Base-by-base conservation (phyloP, 2,113 vertebrate genomes). In the Pomatorhinus ruficollis region DNA sequence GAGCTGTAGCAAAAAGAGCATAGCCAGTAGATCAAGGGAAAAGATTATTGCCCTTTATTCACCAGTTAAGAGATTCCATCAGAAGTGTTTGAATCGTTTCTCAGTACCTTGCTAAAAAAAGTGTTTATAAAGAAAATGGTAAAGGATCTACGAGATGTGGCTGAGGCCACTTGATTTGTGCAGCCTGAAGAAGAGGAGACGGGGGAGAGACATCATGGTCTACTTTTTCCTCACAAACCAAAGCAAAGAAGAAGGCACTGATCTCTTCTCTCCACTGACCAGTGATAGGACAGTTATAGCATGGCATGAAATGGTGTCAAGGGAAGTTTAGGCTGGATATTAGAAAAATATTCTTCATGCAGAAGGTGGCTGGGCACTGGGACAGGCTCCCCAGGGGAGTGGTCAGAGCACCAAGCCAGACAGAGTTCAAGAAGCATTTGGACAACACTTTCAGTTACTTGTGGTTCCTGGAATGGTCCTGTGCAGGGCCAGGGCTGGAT, bases 111-210 rank as follows among this genome's bases (percentile, higher is more conserved):
- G 6, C 13, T 81, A 52, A 8, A 56, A 80, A 18, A 57, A 63
- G 8, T 25, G 3, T 78, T 81, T 70, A 42, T 65, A 90, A 54
- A 54, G n/a, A 59, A 60, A 47, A 54, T 54, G 11, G n/a, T 9
- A 39, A 47, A 47, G 15, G 3, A 5, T 47, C 47, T 27, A 10
- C 0, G 2, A n/a, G 21, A 39, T 1, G 1, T 42, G 25, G 2
- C 40, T 69, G 35, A 69, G 12, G 22, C 9, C 0, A 0, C 12
- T 28, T 42, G 15, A 14, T 69, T 76, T 49, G 25, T 33, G 42
- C 6, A 56, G 31, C 25, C 27, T 33, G 25, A 12, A 60, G 45
- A 79, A 70, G 30, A 37, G 7, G 30, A 42, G 15, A 42, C 10
- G 23, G 21, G 49, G 15, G 5, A 15, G 12, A 69, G 18, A 69